phyloP scores from a whole-genome alignment of 2,888 invertebrate species.

The Atethmia centrago region DNA sequence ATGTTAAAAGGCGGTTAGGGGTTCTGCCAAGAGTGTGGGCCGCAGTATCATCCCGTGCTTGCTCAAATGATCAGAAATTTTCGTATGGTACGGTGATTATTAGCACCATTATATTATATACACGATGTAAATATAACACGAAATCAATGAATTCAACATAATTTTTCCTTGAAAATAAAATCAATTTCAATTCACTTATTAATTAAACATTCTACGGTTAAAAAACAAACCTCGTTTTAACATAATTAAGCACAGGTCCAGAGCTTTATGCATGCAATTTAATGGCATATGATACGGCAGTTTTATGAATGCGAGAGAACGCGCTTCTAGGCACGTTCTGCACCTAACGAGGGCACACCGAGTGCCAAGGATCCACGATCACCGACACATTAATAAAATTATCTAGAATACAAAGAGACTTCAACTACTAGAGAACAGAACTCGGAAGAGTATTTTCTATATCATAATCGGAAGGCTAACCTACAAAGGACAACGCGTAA shows the following conservation, averaged over 20 bases:
- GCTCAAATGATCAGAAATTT: not conserved
- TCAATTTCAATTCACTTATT: slow-evolving; percentile 9
- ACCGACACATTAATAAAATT: slow-evolving; percentile 28
- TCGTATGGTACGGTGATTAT: not conserved
- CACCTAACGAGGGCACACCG: slow-evolving; percentile 46
- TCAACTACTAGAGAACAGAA: slow-evolving; percentile 1
- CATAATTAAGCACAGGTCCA: slow-evolving; percentile 7
- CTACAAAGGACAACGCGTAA: not conserved
- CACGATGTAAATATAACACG: not conserved
- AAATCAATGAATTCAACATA: not conserved
- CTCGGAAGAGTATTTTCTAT: not conserved
- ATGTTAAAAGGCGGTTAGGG: not conserved
- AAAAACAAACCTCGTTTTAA: not conserved
- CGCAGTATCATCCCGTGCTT: not conserved
- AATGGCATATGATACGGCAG: slow-evolving; percentile 11
- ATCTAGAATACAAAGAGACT: slow-evolving; percentile 20
- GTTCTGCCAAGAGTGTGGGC: not conserved
- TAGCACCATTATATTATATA: not conserved
- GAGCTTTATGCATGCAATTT: slow-evolving; percentile 13
- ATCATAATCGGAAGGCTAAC: not conserved
- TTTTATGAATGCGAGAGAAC: slow-evolving; percentile 35
- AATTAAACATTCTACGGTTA: slow-evolving; percentile 6
- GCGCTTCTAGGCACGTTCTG: slow-evolving; percentile 52
- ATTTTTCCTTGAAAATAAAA: not conserved
- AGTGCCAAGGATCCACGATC: slow-evolving; percentile 53